Base-by-base conservation (phyloP, 2,888 invertebrate species). In the Ormyrus nitidulus region DNA sequence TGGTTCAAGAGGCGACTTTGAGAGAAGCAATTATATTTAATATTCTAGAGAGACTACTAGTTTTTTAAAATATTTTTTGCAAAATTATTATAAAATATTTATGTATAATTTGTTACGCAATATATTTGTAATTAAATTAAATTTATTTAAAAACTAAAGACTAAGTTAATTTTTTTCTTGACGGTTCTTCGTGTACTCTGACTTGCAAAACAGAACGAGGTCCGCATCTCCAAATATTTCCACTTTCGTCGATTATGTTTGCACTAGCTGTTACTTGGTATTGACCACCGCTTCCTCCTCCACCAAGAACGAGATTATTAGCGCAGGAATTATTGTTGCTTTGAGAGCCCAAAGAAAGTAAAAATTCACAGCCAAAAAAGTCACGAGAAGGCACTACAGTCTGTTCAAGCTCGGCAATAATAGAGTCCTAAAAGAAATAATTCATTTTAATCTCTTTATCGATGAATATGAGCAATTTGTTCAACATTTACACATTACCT, bases 351-450 rank as follows among this genome's bases (percentile, higher is more conserved):
- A 97, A 94, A 0, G 94, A 93, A 56, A 99, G 92, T 70, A 99
- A 92, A 91, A 98, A 98, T 90, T 97, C 97, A 0, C 97, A 96
- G 0, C 96, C 96, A 91, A 99, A 97, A 92, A 98, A 74, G 89
- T 99, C 98, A 49, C 97, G 95, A 86, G 98, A 96, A 0, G 98
- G 98, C 9, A 94, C 93, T 3, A 97, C 97, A 0, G 95, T 96
- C 90, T 97, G 97, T 48, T 90, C 89, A 7, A 90, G 79, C 70
- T 90, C 90, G 49, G 94, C 95, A 73, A 96, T 92, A 0, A 90
- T 89, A 0, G 92, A 90, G 83, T 91, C 90, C 91, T 92, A 83
- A 54, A 88, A 70, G 4, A 53, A 54, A 44, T 56, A 34, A 71
- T 46, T 34, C 48, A 58, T 58, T 58, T 34, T 34, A 46, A 56